Conservation (phyloP, 1,140 invertebrate genomes). For the Neotoxoptera formosana region DNA sequence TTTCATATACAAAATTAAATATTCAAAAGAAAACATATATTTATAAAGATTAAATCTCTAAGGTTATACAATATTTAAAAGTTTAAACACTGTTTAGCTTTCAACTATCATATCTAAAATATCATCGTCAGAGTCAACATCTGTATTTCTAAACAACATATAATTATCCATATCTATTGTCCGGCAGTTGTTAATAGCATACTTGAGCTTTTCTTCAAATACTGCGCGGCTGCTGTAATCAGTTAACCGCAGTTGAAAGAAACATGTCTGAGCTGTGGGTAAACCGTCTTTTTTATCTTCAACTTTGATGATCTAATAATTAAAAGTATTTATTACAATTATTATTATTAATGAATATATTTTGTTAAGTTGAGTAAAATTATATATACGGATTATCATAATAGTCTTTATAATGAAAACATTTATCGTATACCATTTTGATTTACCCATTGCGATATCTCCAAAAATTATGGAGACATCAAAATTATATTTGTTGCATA, state of each 20-base stretch:
- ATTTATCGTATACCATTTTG: background rate
- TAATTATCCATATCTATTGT: slow-evolving; percentile 80
- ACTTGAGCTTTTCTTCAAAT: slow-evolving; percentile 71
- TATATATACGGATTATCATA: background rate
- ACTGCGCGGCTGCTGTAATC: slow-evolving; percentile 70
- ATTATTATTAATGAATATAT: background rate
- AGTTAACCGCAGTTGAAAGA: slow-evolving; percentile 76
- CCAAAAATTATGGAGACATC: no score
- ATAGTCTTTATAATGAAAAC: background rate
- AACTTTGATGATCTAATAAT: slow-evolving; percentile 68
- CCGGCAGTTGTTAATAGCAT: slow-evolving; percentile 76
- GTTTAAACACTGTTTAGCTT: background rate
- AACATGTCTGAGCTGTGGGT: slow-evolving; percentile 75
- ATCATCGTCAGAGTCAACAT: slow-evolving; percentile 68
- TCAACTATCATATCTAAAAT: slow-evolving; percentile 22
- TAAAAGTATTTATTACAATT: slow-evolving; percentile 16
- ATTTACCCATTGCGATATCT: background rate
- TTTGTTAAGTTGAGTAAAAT: background rate
- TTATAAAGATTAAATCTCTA: background rate
- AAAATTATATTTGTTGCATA: no score
- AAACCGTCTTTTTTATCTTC: slow-evolving; percentile 70
- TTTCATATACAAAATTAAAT: background rate
- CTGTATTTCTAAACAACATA: slow-evolving; percentile 73
- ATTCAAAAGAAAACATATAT: background rate
- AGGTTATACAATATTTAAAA: background rate